Conservation (phyloP, 2,797 vertebrate species). For the Galago senegalensis region DNA sequence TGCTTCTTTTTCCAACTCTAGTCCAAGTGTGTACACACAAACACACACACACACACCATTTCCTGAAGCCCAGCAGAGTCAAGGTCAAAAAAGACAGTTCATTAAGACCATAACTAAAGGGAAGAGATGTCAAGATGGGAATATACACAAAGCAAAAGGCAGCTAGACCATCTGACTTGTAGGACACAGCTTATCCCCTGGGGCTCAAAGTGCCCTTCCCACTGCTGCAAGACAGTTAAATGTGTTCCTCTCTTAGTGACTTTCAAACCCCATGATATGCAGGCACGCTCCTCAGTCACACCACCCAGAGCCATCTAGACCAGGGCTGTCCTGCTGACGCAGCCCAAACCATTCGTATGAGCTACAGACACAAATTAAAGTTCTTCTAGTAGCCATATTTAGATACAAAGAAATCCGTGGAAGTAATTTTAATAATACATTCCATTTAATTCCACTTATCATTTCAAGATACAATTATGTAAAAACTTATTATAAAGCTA, state of each 20-base stretch:
- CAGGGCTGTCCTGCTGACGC: not conserved
- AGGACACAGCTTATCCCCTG: not conserved
- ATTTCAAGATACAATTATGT: not conserved
- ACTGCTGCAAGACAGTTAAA: not conserved
- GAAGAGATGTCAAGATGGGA: too few species aligned
- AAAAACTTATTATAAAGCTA: not conserved
- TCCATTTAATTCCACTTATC: not conserved
- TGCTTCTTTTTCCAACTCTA: not conserved
- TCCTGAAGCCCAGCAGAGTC: not conserved
- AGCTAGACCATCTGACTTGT: not conserved
- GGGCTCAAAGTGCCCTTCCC: not conserved
- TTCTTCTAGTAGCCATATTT: not conserved
- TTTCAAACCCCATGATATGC: too few species aligned
- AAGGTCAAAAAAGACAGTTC: not conserved
- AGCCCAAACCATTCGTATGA: not conserved
- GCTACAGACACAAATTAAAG: not conserved
- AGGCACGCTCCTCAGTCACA: not conserved
- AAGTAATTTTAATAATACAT: conserved; percentile 22
- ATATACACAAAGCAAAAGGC: not conserved
- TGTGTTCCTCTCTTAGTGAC: not conserved
- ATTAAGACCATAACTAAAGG: not conserved
- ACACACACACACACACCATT: not conserved
- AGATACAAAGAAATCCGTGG: not conserved
- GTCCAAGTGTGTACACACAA: not conserved
- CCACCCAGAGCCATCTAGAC: not conserved